Evolutionary conservation across 2,888 invertebrate species (phyloP).

Genomic region (Agriopis marginaria): DNA sequence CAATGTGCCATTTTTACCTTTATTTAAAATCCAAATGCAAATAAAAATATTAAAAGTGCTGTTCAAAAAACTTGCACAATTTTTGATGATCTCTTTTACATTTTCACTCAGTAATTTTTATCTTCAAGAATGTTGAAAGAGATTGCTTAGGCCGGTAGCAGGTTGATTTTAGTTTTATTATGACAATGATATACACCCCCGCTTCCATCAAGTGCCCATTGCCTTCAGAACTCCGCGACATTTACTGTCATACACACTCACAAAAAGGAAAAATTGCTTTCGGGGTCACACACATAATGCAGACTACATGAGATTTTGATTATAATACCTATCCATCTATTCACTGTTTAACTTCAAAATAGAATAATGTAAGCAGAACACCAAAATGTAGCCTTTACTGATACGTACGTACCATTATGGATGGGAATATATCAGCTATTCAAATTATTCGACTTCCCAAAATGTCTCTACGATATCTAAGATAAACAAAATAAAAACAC

Average conservation of each 20-base stretch:
- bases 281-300: slow-evolving; percentile 69
- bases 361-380: slow-evolving; percentile 78
- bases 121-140: no score
- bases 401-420: slow-evolving; percentile 43
- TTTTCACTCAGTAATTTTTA: no score
- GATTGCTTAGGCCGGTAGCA: no score
- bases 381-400: slow-evolving; percentile 79
- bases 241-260: slow-evolving; percentile 74
- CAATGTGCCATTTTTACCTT: no score
- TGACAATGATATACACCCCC: not conserved
- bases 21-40: no score
- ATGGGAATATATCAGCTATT: slow-evolving; percentile 37
- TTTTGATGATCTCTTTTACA: no score
- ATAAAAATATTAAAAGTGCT: no score
- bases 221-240: slow-evolving; percentile 6
- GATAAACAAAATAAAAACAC: no score
- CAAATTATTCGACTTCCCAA: not conserved
- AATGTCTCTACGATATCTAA: no score
- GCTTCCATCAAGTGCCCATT: not conserved
- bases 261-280: slow-evolving; percentile 66
- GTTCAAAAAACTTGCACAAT: no score
- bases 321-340: slow-evolving; percentile 52
- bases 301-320: slow-evolving; percentile 52
- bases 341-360: slow-evolving; percentile 62
- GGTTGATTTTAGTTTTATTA: slow-evolving; percentile 1